Evolutionary conservation across 2,888 invertebrate genomes (phyloP).

Genomic region (Drosophila buzzatii): DNA sequence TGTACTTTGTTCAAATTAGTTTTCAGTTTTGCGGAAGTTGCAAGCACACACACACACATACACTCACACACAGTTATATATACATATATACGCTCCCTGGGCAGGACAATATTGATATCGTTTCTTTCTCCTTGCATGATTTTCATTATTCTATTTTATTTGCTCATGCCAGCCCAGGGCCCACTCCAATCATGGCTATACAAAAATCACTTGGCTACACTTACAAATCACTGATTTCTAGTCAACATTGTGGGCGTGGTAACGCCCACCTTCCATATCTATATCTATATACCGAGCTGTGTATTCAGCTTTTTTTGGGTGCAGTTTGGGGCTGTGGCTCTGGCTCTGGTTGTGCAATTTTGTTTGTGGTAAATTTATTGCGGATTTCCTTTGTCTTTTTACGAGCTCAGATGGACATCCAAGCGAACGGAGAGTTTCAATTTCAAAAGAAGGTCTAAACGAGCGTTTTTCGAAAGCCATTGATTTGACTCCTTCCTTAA

Average conservation of each 20-base stretch:
- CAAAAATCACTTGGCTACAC: slow-evolving; percentile 61
- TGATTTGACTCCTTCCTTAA: slow-evolving; percentile 41
- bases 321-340: slow-evolving; percentile 16
- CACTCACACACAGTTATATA: slow-evolving; percentile 38
- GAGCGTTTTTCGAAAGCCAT: slow-evolving; percentile 26
- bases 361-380: slow-evolving; percentile 73
- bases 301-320: slow-evolving; percentile 31
- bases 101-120: slow-evolving; percentile 74
- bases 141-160: slow-evolving; percentile 74
- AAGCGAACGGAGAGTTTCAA: slow-evolving; percentile 11
- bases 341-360: slow-evolving; percentile 54
- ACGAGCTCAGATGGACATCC: slow-evolving; percentile 50
- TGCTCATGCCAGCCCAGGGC: slow-evolving; percentile 25
- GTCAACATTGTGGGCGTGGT: slow-evolving; percentile 69
- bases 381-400: slow-evolving; percentile 71
- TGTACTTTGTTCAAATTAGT: slow-evolving; percentile 81
- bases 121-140: slow-evolving; percentile 65
- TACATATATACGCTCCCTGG: not conserved
- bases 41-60: slow-evolving; percentile 46
- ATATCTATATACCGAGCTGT: not conserved
- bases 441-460: slow-evolving; percentile 39
- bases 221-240: slow-evolving; percentile 76
- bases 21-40: slow-evolving; percentile 79
- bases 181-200: slow-evolving; percentile 15
- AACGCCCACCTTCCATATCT: slow-evolving; percentile 36